Percentiles rank a stretch among this genome's conserved stretches.
These are phyloP conservation scores for Branchinecta lindahli DNA, from an alignment of 1,140 invertebrate species.

Conservation along the genomic window DNA sequence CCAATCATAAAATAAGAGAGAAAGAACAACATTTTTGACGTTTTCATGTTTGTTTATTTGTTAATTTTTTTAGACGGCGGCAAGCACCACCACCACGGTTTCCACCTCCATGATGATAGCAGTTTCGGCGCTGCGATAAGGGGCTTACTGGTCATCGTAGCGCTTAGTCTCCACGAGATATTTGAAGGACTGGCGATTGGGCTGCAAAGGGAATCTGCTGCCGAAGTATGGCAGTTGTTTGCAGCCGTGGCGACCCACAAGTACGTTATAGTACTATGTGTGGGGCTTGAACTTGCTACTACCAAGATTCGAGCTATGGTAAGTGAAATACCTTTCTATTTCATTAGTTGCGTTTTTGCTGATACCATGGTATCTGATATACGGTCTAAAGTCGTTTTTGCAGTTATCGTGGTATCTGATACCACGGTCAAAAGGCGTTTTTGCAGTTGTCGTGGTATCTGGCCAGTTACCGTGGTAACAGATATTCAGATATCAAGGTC, in stretches of 20 bases:
- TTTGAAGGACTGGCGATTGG: conserved; percentile 84
- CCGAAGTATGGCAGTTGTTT: conserved; percentile 59
- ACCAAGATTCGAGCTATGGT: conserved; percentile 29
- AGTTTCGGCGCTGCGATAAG: conserved; percentile 40
- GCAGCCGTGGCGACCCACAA: conserved; percentile 74
- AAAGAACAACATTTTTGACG: no score
- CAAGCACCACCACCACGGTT: conserved; percentile 15
- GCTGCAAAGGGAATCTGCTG: conserved; percentile 44
- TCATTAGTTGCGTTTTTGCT: no score
- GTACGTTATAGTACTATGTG: conserved; percentile 71
- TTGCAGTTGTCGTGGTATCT: no score
- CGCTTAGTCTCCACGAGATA: conserved; percentile 73
- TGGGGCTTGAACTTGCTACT: conserved; percentile 57
- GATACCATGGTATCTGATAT: no score
- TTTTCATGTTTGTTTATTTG: no score
- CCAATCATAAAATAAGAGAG: no score
- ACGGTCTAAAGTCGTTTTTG: no score
- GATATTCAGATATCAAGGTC: no score
- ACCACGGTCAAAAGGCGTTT: no score
- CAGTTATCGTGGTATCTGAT: no score
- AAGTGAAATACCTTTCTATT: no score
- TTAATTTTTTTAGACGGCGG: conserved; percentile 9
- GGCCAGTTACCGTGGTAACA: no score
- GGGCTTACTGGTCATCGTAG: conserved; percentile 61
- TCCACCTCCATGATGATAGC: conserved; percentile 14